Percentiles rank a stretch among this genome's conserved stretches.
Evolutionary conservation across 2,113 vertebrate species (phyloP).

Genomic region (Neolamprologus fasciatus): DNA sequence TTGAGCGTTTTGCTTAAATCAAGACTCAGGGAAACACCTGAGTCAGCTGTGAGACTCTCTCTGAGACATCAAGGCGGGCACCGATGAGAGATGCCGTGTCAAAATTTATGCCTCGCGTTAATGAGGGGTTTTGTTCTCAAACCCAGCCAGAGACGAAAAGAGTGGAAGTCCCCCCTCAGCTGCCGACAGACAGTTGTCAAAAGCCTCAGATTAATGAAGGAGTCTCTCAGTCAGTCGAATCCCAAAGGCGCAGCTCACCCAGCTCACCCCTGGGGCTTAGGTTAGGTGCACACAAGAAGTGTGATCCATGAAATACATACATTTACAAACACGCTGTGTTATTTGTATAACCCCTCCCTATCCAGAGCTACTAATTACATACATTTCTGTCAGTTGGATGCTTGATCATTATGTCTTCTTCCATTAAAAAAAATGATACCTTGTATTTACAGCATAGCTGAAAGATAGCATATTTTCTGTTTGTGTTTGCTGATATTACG

Average conservation of each 20-base stretch:
- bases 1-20: neutral
- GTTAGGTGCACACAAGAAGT: neutral
- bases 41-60: neutral
- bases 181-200: slow-evolving; percentile 54
- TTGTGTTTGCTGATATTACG: neutral
- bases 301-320: neutral
- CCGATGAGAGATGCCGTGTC: slow-evolving; percentile 35
- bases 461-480: neutral
- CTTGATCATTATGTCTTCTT: neutral
- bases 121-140: slow-evolving; percentile 36
- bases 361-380: neutral
- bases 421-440: neutral
- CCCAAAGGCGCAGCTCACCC: neutral
- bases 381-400: neutral
- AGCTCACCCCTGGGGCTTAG: neutral
- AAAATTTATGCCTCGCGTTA: slow-evolving; percentile 21
- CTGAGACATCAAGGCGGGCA: neutral
- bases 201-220: slow-evolving; percentile 50
- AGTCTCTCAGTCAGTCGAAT: slow-evolving; percentile 20
- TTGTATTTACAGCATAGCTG: neutral
- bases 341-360: neutral
- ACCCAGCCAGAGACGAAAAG: slow-evolving; percentile 6
- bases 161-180: slow-evolving; percentile 44
- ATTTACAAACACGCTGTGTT: neutral
- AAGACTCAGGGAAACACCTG: neutral